These are phyloP conservation scores for Teinopalpus imperialis DNA, from an alignment of 2,888 invertebrate species.

Conservation along the genomic window DNA sequence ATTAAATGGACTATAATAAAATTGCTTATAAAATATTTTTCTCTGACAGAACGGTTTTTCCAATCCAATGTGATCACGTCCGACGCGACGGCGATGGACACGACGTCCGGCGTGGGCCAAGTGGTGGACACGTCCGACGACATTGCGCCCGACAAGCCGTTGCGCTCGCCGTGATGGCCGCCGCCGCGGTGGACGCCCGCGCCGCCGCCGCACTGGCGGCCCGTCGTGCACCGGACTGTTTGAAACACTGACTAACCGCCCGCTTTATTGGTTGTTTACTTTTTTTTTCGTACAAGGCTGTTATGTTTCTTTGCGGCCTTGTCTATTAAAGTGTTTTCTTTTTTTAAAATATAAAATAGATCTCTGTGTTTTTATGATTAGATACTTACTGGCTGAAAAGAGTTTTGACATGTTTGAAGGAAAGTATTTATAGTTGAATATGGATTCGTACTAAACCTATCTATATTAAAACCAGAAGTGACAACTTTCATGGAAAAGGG, in stretches of 20 bases:
- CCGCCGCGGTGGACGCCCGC: constrained; percentile 68
- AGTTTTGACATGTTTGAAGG: no score
- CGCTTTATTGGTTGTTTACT: neutral
- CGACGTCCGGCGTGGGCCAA: constrained; percentile 53
- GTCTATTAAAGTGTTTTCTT: neutral
- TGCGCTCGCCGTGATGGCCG: constrained; percentile 70
- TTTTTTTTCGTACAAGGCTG: neutral
- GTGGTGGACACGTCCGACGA: constrained; percentile 59
- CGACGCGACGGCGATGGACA: constrained; percentile 81
- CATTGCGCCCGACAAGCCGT: constrained; percentile 69
- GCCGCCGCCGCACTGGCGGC: constrained; percentile 74
- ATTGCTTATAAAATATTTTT: constrained; percentile 31
- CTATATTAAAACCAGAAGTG: no score
- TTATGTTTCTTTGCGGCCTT: neutral
- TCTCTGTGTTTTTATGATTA: no score
- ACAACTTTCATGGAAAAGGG: no score
- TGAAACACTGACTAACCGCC: constrained; percentile 30
- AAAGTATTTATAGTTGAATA: no score
- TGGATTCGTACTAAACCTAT: no score
- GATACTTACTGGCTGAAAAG: no score
- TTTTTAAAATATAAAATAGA: no score
- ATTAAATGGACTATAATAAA: no score
- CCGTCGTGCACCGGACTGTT: constrained; percentile 63
- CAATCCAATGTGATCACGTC: constrained; percentile 82
- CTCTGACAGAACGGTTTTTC: constrained; percentile 82